Evolutionary conservation across 2,797 vertebrate genomes (phyloP), one percentile per base, ranked within the genome.

Genomic region (Chanos chanos): DNA sequence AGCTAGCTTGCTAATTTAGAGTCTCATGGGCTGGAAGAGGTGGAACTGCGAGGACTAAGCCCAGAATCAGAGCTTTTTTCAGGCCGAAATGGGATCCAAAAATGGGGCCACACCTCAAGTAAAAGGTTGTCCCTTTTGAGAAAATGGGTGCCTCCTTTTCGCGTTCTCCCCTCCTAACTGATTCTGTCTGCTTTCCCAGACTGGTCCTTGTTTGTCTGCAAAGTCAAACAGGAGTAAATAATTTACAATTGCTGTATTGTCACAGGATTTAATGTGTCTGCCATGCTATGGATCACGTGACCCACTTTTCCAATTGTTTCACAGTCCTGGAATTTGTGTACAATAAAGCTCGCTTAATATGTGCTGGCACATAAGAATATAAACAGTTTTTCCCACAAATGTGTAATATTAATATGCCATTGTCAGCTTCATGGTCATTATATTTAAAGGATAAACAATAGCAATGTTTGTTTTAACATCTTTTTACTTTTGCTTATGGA

Each of bases 191-290:
- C 30, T 34, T 5, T 9, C 47, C 15, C 41, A 31, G 34, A 19
- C 41, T 49, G 36, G 21, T 62, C 41, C 12, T 49, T 1, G 25
- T 40, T 30, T 41, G n/a, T 43, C 61, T 51, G 22, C 39, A 34
- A 27, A n/a, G 8, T 61, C 24, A 41, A 22, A 50, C 4, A 18
- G 40, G n/a, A 78, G 60, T 19, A 37, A 66, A 40, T 70, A 21
- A 74, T 66, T 74, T 44, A 82, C 72, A 81, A 77, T 58, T 72
- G 22, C 41, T 49, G 58, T 48, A 72, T 78, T 85, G 78, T 83
- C 76, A n/a, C 39, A 52, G 30, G 63, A 45, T 73, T 56, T 34
- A 51, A 37, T 22, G 44, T 53, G 55, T 41, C 58, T 48, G 31
- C 62, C 72, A 36, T 70, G 65, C 66, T 36, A 2, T 19, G 22